Conservation (phyloP, 2,113 vertebrate genomes). For the Nothocercus julius region DNA sequence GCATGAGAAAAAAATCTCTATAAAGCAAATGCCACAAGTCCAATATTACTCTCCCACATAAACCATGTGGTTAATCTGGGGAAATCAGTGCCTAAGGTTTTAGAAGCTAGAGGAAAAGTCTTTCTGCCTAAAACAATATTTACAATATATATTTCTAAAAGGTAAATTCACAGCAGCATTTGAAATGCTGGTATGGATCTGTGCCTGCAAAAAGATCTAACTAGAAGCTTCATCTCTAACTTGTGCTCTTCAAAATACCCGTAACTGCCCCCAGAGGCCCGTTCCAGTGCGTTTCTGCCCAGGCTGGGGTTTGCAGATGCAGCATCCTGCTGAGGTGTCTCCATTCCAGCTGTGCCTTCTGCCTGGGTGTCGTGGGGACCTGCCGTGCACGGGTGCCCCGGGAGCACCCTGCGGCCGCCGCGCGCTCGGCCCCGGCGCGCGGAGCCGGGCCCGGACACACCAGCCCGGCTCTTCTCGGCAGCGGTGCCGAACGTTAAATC, state of each 20-base stretch:
- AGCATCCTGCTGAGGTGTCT: background rate
- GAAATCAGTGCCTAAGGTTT: background rate
- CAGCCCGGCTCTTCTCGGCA: background rate
- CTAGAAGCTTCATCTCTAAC: background rate
- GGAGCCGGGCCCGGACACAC: background rate
- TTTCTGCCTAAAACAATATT: background rate
- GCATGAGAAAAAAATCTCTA: conserved; percentile 4
- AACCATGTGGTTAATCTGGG: background rate
- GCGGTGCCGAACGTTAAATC: background rate
- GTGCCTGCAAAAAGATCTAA: background rate
- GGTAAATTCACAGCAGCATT: background rate
- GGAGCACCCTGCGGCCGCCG: background rate
- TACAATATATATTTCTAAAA: background rate
- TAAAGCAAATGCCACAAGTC: background rate
- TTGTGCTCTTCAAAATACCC: background rate
- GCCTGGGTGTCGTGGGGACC: background rate
- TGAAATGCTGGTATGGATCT: background rate
- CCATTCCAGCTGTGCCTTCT: background rate
- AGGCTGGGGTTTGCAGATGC: background rate
- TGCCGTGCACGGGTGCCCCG: background rate
- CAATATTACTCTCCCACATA: background rate
- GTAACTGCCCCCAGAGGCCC: background rate
- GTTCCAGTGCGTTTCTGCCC: background rate
- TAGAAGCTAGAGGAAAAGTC: background rate
- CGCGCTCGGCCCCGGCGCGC: background rate